Evolutionary conservation across 2,113 vertebrate species (phyloP).

Genomic region (Pollimyrus isidori): DNA sequence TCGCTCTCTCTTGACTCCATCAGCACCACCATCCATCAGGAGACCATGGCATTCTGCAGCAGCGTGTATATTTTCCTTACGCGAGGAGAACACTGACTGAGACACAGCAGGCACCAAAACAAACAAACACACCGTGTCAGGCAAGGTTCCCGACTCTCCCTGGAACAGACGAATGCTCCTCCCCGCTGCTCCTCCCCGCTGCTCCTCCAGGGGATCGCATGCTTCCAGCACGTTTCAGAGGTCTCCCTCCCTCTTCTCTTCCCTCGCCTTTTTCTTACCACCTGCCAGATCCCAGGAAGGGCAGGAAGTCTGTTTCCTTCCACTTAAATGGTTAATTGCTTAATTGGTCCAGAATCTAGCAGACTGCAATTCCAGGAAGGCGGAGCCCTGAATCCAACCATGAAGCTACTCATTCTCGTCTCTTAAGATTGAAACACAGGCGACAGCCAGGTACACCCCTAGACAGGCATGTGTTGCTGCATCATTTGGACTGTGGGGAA

Average conservation of each 20-base stretch:
- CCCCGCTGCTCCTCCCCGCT: no score
- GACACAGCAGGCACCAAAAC: not conserved
- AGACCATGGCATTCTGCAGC: not conserved
- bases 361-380: not conserved
- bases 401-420: not conserved
- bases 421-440: not conserved
- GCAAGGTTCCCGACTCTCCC: not conserved
- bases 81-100: not conserved
- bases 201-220: not conserved
- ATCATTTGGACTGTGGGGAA: not conserved
- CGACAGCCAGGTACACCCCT: not conserved
- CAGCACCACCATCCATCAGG: not conserved
- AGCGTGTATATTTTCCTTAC: no score
- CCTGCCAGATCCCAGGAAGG: not conserved
- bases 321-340: conserved; percentile 1
- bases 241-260: not conserved
- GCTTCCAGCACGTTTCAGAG: not conserved
- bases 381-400: not conserved
- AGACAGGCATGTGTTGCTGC: not conserved
- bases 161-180: not conserved
- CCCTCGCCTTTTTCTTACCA: not conserved
- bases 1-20: not conserved
- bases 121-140: not conserved
- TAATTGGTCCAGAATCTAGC: not conserved
- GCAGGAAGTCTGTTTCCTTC: not conserved